Base-by-base conservation (phyloP, 2,113 vertebrate species). In the Nothobranchius furzeri region DNA sequence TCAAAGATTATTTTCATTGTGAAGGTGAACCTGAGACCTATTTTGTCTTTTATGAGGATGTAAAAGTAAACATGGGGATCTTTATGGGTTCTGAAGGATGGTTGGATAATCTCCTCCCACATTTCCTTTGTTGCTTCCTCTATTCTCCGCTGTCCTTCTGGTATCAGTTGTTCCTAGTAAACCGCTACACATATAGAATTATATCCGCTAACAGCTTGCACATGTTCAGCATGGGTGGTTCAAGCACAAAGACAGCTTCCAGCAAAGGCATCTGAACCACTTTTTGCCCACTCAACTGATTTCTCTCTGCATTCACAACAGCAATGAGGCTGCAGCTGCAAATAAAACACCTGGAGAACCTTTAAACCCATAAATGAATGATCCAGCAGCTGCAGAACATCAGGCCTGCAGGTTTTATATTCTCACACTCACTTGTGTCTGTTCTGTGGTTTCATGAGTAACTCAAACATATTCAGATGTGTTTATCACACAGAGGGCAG, bases 181-280 rank as follows among this genome's bases (percentile, higher is more conserved):
- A 59, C 69, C 66, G 61, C 73, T 64, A 57, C 46, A 57, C 61
- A 57, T 36, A 57, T 52, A 46, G 45, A 35, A 75, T 42, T 61
- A 68, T 42, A 47, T 75, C 61, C 57, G 60, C 48, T 68, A 74
- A 37, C 65, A 56, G 71, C 53, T 20, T 78, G 47, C 66, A 79
- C 45, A 75, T 68, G 71, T 68, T 70, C 50, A 60, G 35, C 72
- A 54, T 57, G 70, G 64, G 47, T 67, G 67, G 59, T 58, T 78
- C 52, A 58, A 58, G 70, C 59, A 30, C 36, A 68, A 76, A 68
- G 49, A 24, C 58, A 55, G 42, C 68, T 64, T 68, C 56, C 53
- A 57, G 40, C 67, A 12, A 2, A 79, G 73, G 60, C 60, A 68
- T 56, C 20, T 24, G 45, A 58, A 15, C 25, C 20, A 17, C 40